Percentiles rank a stretch among this genome's conserved stretches.
Evolutionary conservation across 2,888 invertebrate species (phyloP).

Genomic region (Limnephilus rhombicus): DNA sequence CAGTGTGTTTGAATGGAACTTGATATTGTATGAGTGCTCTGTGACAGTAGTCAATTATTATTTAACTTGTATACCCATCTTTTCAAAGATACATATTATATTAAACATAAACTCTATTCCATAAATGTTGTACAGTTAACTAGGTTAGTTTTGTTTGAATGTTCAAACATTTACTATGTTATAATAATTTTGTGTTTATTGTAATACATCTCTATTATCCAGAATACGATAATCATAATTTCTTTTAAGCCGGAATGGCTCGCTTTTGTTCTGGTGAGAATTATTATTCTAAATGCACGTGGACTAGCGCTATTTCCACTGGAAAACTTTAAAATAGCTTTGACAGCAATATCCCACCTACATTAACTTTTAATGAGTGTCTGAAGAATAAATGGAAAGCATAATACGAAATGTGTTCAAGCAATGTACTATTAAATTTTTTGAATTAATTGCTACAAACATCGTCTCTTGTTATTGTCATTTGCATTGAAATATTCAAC

Average conservation of each 20-base stretch:
- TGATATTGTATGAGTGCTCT: constrained; percentile 36
- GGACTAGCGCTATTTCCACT: neutral
- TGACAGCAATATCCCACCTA: neutral
- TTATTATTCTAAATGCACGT: neutral
- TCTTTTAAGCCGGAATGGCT: neutral
- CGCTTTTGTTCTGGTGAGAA: neutral
- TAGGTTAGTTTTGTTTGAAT: constrained; percentile 28
- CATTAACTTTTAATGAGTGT: neutral
- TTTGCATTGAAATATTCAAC: neutral
- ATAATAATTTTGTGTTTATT: neutral
- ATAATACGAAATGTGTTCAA: neutral
- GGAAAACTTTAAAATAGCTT: neutral
- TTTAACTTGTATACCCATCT: constrained; percentile 29
- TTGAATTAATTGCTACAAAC: neutral
- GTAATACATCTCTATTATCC: neutral
- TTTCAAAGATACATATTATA: constrained; percentile 27
- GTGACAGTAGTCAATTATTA: constrained; percentile 41
- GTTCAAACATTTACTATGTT: constrained; percentile 27
- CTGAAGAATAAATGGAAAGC: neutral
- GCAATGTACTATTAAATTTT: neutral
- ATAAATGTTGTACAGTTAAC: constrained; percentile 47
- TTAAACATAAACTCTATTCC: constrained; percentile 36
- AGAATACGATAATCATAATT: neutral
- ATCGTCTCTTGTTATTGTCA: neutral
- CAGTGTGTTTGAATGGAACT: constrained; percentile 17